Conservation (phyloP, 2,113 vertebrate genomes). For the Ameiurus melas region DNA sequence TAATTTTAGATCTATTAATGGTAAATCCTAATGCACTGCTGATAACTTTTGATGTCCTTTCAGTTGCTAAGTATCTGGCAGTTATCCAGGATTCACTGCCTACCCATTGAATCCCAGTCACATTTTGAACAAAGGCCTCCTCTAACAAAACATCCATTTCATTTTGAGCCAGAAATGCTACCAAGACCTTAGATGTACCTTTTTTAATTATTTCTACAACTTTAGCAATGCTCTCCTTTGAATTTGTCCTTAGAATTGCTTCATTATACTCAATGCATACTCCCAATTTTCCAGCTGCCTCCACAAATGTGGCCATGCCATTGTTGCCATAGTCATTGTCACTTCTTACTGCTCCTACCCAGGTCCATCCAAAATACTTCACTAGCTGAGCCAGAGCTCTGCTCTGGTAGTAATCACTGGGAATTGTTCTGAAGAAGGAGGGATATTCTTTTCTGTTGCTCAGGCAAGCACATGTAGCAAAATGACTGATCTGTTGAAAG, state of each 20-base stretch:
- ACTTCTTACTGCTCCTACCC: conserved; percentile 75
- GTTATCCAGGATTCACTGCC: conserved; percentile 79
- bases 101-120: conserved; percentile 73
- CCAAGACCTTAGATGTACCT: conserved; percentile 68
- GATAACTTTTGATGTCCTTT: conserved; percentile 61
- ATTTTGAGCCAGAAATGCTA: conserved; percentile 70
- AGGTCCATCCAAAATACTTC: conserved; percentile 75
- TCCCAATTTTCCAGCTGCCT: conserved; percentile 65
- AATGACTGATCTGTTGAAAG: conserved; percentile 71
- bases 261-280: conserved; percentile 75
- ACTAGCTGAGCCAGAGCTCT: conserved; percentile 73
- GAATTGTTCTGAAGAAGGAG: conserved; percentile 77
- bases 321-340: conserved; percentile 76
- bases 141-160: conserved; percentile 71
- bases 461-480: conserved; percentile 75
- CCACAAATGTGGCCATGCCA: conserved; percentile 72
- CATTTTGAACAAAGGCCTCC: conserved; percentile 69
- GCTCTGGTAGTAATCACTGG: conserved; percentile 76
- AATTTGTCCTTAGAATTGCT: conserved; percentile 68
- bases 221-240: conserved; percentile 59
- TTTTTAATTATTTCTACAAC: conserved; percentile 64
- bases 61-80: conserved; percentile 59
- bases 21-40: conserved; percentile 71
- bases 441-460: conserved; percentile 72
- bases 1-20: conserved; percentile 66